Evolutionary conservation across 2,888 invertebrate genomes (phyloP).

Genomic region (Erynnis tages): DNA sequence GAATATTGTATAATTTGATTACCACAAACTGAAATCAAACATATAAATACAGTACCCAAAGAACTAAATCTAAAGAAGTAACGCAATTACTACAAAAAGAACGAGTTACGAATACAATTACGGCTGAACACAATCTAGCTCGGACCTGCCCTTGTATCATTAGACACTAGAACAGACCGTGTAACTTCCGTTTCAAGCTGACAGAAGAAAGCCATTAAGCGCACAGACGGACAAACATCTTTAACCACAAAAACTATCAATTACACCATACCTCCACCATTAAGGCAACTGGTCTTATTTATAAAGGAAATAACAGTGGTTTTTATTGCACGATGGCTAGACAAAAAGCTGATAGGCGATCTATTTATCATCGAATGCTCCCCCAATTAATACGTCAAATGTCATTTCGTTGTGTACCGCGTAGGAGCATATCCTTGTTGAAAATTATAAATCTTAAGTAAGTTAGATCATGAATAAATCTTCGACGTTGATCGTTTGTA

Average conservation of each 20-base stretch:
- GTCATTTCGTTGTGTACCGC: constrained; percentile 46
- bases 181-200: constrained; percentile 27
- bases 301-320: constrained; percentile 23
- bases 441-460: constrained; percentile 17
- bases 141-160: constrained; percentile 7
- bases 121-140: background rate
- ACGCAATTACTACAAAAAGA: too few relatives aligned
- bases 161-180: constrained; percentile 15
- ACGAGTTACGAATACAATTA: too few relatives aligned
- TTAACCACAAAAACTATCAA: constrained; percentile 25
- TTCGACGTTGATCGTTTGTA: constrained; percentile 9
- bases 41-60: too few relatives aligned
- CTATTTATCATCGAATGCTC: constrained; percentile 31
- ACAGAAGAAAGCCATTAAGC: constrained; percentile 27
- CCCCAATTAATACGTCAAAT: constrained; percentile 41
- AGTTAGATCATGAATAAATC: constrained; percentile 19
- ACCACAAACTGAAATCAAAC: too few relatives aligned
- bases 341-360: constrained; percentile 30
- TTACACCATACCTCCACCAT: constrained; percentile 22
- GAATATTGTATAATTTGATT: too few relatives aligned
- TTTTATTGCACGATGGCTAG: constrained; percentile 1
- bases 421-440: constrained; percentile 41
- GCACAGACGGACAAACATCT: constrained; percentile 14
- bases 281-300: constrained; percentile 22
- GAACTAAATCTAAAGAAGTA: too few relatives aligned